These are phyloP conservation scores for Carassius auratus DNA, from an alignment of 2,113 vertebrate genomes.

Conservation along the genomic window DNA sequence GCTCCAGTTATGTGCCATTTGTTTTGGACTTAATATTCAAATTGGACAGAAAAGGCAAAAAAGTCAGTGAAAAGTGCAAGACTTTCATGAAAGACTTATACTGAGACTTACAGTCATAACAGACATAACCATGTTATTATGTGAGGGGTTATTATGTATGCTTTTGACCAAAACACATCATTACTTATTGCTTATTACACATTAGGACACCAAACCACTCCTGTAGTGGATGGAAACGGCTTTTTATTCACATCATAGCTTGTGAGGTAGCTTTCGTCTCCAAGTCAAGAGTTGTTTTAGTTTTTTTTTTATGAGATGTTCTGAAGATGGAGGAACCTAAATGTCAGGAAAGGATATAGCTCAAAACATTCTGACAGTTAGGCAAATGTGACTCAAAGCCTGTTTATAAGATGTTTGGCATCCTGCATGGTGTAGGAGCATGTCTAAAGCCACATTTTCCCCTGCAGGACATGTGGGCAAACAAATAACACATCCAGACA, in stretches of 20 bases:
- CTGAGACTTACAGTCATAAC: not conserved
- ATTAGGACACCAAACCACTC: not conserved
- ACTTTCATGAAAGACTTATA: not conserved
- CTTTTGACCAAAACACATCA: constrained; percentile 1
- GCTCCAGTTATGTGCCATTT: constrained; percentile 16
- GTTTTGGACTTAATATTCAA: constrained; percentile 27
- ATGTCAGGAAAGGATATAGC: constrained; percentile 33
- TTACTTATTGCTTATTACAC: not conserved
- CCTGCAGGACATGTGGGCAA: not conserved
- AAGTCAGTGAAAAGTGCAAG: not conserved
- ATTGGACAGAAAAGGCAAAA: not conserved
- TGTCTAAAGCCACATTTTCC: not conserved
- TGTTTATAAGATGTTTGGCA: not conserved
- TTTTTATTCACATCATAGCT: not conserved
- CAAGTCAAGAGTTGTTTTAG: constrained; percentile 17
- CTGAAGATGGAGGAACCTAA: not conserved
- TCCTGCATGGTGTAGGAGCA: not conserved
- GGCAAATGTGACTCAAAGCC: constrained; percentile 22
- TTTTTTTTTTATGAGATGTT: constrained; percentile 6
- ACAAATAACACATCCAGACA: not conserved
- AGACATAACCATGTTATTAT: constrained; percentile 13
- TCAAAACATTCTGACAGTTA: constrained; percentile 16
- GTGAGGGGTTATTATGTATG: not conserved
- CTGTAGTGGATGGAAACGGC: constrained; percentile 27
- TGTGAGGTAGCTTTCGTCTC: not conserved